Evolutionary conservation across 2,113 vertebrate species (phyloP).

Genomic region (Oncorhynchus mykiss): DNA sequence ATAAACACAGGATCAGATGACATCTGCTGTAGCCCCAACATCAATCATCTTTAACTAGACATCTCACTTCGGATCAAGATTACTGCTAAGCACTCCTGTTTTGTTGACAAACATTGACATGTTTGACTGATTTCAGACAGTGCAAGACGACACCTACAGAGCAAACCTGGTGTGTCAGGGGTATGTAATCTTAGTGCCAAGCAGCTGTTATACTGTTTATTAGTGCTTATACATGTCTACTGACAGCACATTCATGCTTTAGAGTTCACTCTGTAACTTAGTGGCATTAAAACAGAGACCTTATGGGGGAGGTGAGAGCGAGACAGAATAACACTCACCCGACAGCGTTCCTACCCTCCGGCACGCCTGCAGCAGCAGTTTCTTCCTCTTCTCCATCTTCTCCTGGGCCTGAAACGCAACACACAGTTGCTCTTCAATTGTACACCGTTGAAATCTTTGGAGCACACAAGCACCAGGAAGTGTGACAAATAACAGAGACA

Average conservation of each 20-base stretch:
- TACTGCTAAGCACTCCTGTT: slow-evolving; percentile 48
- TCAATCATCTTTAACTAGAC: slow-evolving; percentile 41
- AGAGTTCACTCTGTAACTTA: too few species aligned
- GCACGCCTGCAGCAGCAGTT: slow-evolving; percentile 77
- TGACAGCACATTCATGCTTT: too few species aligned
- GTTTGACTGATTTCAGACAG: neutral
- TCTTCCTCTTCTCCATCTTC: slow-evolving; percentile 87
- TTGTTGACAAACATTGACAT: neutral
- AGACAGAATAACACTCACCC: slow-evolving; percentile 69
- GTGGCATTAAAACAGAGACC: too few species aligned
- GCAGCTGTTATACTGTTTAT: too few species aligned
- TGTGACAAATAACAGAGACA: neutral
- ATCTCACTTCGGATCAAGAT: slow-evolving; percentile 13
- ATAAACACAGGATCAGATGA: slow-evolving; percentile 25
- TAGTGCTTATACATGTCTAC: too few species aligned
- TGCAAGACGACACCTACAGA: too few species aligned
- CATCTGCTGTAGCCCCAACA: slow-evolving; percentile 20
- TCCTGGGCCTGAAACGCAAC: slow-evolving; percentile 76
- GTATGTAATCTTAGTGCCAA: too few species aligned
- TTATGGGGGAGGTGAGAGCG: neutral
- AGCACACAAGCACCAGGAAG: neutral
- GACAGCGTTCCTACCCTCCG: slow-evolving; percentile 86
- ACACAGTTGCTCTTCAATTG: neutral
- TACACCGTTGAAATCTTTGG: neutral
- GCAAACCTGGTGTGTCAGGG: too few species aligned